Evolutionary conservation across 2,113 vertebrate genomes (phyloP).

Genomic region (Forbesichthys agassizii): DNA sequence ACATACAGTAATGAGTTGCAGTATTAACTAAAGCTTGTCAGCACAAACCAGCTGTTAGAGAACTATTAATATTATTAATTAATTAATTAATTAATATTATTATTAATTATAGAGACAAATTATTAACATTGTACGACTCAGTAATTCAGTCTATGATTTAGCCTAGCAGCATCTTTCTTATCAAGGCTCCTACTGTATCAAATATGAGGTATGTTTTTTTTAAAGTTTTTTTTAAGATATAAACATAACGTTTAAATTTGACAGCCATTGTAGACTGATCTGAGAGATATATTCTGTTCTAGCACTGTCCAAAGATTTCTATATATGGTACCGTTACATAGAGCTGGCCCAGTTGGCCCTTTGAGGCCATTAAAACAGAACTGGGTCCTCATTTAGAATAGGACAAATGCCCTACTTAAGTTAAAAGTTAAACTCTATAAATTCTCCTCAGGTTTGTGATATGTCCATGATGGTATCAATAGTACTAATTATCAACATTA

Average conservation of each 20-base stretch:
- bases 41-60: conserved; percentile 16
- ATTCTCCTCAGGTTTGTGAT: too few relatives aligned
- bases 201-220: too few relatives aligned
- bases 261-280: too few relatives aligned
- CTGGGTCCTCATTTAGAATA: not conserved
- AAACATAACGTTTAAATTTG: too few relatives aligned
- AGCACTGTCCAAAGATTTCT: not conserved
- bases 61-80: not conserved
- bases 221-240: too few relatives aligned
- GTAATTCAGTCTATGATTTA: not conserved
- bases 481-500: too few relatives aligned
- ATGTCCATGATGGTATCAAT: too few relatives aligned
- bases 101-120: not conserved
- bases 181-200: not conserved
- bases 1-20: conserved; percentile 16
- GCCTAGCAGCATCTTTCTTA: not conserved
- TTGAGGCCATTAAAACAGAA: not conserved
- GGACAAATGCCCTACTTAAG: not conserved
- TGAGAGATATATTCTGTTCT: too few relatives aligned
- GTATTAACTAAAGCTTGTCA: conserved; percentile 37
- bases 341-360: not conserved
- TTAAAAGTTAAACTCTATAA: not conserved
- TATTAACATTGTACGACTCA: not conserved
- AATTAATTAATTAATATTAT: too few relatives aligned
- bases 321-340: not conserved